Evolutionary conservation across 2,113 vertebrate genomes (phyloP).

Genomic region (Serilophus lunatus): DNA sequence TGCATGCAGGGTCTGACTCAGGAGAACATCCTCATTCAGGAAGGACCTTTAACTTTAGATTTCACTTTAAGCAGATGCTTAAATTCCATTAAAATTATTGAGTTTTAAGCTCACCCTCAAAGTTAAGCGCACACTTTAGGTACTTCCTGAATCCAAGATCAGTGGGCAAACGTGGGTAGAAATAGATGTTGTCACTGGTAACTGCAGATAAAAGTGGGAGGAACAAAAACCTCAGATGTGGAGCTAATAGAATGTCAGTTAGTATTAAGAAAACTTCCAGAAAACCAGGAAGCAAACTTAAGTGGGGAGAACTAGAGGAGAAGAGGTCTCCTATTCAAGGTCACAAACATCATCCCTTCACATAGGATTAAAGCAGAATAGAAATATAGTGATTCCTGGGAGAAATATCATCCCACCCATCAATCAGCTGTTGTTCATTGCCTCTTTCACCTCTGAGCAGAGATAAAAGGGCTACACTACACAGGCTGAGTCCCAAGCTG

Average conservation of each 20-base stretch:
- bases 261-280: background rate
- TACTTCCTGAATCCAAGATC: background rate
- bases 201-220: background rate
- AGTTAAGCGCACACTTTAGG: background rate
- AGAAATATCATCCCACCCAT: no score
- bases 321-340: no score
- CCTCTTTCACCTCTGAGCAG: no score
- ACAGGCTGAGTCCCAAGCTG: no score
- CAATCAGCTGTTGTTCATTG: no score
- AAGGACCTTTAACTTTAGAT: background rate
- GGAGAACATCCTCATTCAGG: background rate
- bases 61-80: background rate
- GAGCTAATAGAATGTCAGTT: background rate
- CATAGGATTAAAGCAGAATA: no score
- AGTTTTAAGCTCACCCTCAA: background rate
- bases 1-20: background rate
- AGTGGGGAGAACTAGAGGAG: background rate
- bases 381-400: no score
- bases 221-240: background rate
- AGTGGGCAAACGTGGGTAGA: background rate
- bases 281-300: background rate
- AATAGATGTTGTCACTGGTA: background rate
- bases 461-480: no score
- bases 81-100: background rate
- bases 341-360: no score